Evolutionary conservation across 2,113 vertebrate genomes (phyloP).

Genomic region (Myxocyprinus asiaticus): DNA sequence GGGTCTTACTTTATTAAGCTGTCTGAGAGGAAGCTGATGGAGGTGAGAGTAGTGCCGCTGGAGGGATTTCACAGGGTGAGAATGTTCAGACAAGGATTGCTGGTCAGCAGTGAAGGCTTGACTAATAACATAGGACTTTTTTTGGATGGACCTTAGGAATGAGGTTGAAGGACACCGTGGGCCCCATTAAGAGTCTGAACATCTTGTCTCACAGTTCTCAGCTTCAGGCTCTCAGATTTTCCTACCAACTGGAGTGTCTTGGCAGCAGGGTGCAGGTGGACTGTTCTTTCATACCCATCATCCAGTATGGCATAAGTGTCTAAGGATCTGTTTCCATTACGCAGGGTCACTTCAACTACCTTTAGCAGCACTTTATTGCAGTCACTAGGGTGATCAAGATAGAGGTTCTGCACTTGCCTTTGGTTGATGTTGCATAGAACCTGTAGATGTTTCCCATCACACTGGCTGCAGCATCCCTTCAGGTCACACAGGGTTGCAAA

Average conservation of each 20-base stretch:
- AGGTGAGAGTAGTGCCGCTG: neutral
- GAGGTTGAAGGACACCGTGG: too few relatives aligned
- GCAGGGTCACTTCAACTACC: slow-evolving; percentile 3
- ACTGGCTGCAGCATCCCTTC: too few relatives aligned
- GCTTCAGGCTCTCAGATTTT: too few relatives aligned
- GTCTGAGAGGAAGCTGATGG: neutral
- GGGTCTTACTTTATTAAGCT: neutral
- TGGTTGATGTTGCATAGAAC: neutral
- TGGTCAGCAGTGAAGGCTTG: neutral
- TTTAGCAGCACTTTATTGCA: slow-evolving; percentile 10
- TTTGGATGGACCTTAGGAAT: too few relatives aligned
- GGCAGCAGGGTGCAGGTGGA: neutral
- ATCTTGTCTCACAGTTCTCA: too few relatives aligned
- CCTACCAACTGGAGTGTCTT: too few relatives aligned
- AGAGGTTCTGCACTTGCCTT: neutral
- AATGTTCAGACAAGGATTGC: neutral
- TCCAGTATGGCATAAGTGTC: neutral
- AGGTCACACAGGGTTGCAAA: too few relatives aligned
- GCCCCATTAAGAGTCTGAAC: too few relatives aligned
- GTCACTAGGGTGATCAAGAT: neutral
- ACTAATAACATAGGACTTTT: neutral
- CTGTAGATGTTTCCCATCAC: neutral
- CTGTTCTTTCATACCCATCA: neutral
- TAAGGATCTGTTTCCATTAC: neutral
- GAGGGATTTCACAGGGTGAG: neutral